A percentile compares a stretch with the other conserved stretches of the same genome.
Evolutionary conservation across 2,888 invertebrate genomes (phyloP).

Genomic region (Scaptomyza polygonia): DNA sequence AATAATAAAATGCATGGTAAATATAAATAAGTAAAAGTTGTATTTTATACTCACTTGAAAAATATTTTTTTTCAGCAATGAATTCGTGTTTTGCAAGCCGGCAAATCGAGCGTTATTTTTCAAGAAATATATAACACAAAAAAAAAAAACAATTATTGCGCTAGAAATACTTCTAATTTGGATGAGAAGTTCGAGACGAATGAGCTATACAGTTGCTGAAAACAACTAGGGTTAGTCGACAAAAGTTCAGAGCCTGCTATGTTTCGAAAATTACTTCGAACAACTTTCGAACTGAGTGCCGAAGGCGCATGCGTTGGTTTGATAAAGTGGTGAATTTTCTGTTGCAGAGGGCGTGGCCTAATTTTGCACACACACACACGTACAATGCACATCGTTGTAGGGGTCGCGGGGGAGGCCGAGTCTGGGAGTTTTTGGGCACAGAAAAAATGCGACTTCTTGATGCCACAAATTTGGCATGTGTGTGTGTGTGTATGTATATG

Average conservation of each 20-base stretch:
- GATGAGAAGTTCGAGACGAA: slow-evolving; percentile 34
- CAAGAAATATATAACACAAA: slow-evolving; percentile 9
- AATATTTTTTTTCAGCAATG: background rate
- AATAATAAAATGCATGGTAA: background rate
- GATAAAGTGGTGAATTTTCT: slow-evolving; percentile 52
- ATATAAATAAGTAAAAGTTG: background rate
- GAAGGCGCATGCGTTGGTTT: slow-evolving; percentile 30
- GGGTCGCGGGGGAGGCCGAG: slow-evolving; percentile 15
- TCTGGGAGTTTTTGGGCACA: slow-evolving; percentile 56
- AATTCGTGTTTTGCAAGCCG: background rate
- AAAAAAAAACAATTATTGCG: background rate
- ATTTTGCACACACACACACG: slow-evolving; percentile 19
- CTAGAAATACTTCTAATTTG: slow-evolving; percentile 34
- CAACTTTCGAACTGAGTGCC: slow-evolving; percentile 24
- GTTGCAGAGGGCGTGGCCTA: slow-evolving; percentile 43
- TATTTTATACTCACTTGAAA: slow-evolving; percentile 23
- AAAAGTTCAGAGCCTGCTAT: slow-evolving; percentile 29
- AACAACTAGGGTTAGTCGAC: background rate
- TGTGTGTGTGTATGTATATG: slow-evolving; percentile 31
- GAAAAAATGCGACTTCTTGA: slow-evolving; percentile 84
- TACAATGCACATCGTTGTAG: slow-evolving; percentile 3
- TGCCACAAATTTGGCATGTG: slow-evolving; percentile 81
- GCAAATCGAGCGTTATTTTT: slow-evolving; percentile 39
- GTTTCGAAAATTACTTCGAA: slow-evolving; percentile 36
- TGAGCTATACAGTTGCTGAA: slow-evolving; percentile 35